Evolutionary conservation across 1,140 invertebrate genomes (phyloP).

Genomic region (Drosophila sproati): DNA sequence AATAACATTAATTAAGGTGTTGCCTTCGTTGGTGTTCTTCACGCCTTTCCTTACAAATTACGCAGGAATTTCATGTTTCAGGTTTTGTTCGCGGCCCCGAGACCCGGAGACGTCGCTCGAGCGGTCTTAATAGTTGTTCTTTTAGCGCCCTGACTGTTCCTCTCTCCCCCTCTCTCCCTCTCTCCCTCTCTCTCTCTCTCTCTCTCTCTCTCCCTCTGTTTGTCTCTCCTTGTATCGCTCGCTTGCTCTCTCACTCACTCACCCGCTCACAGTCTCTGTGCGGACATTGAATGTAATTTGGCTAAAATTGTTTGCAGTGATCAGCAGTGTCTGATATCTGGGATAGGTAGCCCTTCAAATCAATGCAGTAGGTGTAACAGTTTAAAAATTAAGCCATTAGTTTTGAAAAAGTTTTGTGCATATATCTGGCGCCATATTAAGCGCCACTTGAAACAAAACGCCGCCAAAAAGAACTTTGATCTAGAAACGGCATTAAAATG

Average conservation of each 20-base stretch:
- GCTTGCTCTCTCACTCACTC: slow-evolving; percentile 1
- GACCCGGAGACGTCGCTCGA: slow-evolving; percentile 40
- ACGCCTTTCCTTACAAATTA: slow-evolving; percentile 85
- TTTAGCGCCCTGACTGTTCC: slow-evolving; percentile 42
- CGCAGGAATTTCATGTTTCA: slow-evolving; percentile 84
- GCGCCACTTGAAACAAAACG: slow-evolving; percentile 67
- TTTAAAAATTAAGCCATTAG: slow-evolving; percentile 65
- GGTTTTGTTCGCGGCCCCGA: slow-evolving; percentile 67
- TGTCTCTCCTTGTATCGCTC: not conserved
- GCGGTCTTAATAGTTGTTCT: slow-evolving; percentile 74
- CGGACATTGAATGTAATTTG: slow-evolving; percentile 46
- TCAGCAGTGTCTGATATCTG: slow-evolving; percentile 35
- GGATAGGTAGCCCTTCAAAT: slow-evolving; percentile 27
- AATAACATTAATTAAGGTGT: slow-evolving; percentile 85
- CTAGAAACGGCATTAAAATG: slow-evolving; percentile 41
- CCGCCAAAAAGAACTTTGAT: slow-evolving; percentile 42
- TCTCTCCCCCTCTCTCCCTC: slow-evolving; percentile 1
- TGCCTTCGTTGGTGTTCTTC: slow-evolving; percentile 85
- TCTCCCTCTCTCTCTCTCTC: slow-evolving; percentile 2
- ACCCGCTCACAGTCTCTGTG: not conserved
- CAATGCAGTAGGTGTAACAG: slow-evolving; percentile 42
- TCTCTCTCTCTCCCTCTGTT: not conserved
- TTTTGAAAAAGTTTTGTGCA: slow-evolving; percentile 33
- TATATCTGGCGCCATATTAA: slow-evolving; percentile 58
- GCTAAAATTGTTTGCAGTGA: slow-evolving; percentile 57